Base-by-base conservation (phyloP, 2,888 invertebrate genomes). In the Thalpophila matura region DNA sequence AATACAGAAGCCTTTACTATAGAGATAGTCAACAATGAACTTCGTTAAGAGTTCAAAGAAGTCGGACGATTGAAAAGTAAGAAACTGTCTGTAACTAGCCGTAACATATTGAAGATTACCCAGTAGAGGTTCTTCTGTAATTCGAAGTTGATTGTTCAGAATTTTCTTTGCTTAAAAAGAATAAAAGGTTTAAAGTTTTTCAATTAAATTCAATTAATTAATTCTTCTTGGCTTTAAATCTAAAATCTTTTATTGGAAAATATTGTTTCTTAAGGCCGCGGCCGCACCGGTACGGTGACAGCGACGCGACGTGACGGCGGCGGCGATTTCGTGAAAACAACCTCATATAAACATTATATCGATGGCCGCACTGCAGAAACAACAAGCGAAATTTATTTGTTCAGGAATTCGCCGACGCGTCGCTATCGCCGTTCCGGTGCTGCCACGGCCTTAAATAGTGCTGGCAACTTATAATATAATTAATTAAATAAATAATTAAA, bases 31-130 rank as follows among this genome's bases (percentile, higher is more conserved):
- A 38, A 63, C 54, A 43, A 37, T 53, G 35, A 70, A 53, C 47
- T 37, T 53, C 22, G 27, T 67, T 54, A 42, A 31, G 7, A 63
- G n/a, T 68, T 50, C 37, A 42, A 42, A 54, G 24, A 45, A 43
- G 14, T 42, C 51, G 6, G 18, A 16, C 58, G 49, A 67, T 65
- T 49, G 43, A 29, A 45, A 38, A 43, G 38, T 29, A 69, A 51
- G 45, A 29, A 66, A 53, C 53, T 62, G 31, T 47, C 50, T 27
- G 18, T 35, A 61, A 66, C 62, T 70, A 51, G 40, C 70, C 62
- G 50, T 61, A 51, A 29, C 22, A 62, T 27, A 66, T 53, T 35
- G 69, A 42, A 70, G 47, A 70, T 66, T 70, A 47, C 24, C 14
- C 31, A 38, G 43, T 37, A 38, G 18, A 38, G 49, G 24, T 63